These are phyloP conservation scores for Allobates femoralis DNA, from an alignment of 2,797 vertebrate genomes.

Conservation along the genomic window DNA sequence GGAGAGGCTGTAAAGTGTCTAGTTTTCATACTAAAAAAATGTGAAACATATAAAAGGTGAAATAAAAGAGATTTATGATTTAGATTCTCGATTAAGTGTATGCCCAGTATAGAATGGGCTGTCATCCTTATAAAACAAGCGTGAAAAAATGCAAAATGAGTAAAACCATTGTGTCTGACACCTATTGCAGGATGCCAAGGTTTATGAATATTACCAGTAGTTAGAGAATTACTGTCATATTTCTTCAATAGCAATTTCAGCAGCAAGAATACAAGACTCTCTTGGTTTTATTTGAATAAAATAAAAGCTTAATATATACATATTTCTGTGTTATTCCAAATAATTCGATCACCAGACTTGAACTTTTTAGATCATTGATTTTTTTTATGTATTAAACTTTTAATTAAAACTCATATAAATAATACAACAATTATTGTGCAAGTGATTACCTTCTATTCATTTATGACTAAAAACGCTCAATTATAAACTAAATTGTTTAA, in stretches of 20 bases:
- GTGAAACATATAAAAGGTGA: constrained; percentile 44
- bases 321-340: constrained; percentile 3
- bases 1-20: constrained; percentile 52
- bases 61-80: constrained; percentile 52
- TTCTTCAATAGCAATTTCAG: constrained; percentile 27
- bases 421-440: background rate
- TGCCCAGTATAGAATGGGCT: constrained; percentile 28
- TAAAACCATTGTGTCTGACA: constrained; percentile 42
- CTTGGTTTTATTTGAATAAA: constrained; percentile 4
- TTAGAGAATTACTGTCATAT: constrained; percentile 43
- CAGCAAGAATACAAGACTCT: constrained; percentile 14
- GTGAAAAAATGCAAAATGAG: constrained; percentile 33
- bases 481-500: background rate
- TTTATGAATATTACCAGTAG: constrained; percentile 42
- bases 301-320: background rate
- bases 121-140: constrained; percentile 38
- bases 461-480: background rate
- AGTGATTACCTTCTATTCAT: background rate
- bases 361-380: background rate
- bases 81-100: constrained; percentile 32
- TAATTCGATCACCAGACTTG: background rate
- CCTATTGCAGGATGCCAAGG: background rate
- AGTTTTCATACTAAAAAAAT: constrained; percentile 56
- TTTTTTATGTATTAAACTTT: background rate
- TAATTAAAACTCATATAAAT: background rate